Evolutionary conservation across 2,113 vertebrate genomes (phyloP), one percentile per base, ranked within the genome.

Genomic region (Hydrochoerus hydrochaeris): DNA sequence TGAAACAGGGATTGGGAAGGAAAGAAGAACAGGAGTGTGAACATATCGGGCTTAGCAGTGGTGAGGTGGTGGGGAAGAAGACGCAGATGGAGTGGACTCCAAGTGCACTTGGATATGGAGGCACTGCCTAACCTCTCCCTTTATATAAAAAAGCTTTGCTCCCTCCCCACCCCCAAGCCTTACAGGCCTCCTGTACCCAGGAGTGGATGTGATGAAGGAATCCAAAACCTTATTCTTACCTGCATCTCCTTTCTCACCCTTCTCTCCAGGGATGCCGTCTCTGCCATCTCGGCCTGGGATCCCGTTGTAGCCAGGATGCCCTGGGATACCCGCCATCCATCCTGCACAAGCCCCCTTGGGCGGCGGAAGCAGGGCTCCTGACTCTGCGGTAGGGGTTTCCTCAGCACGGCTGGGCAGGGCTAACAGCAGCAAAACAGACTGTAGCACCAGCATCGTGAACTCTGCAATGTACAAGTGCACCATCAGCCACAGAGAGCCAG

Each of bases 261-360:
- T 99, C 52, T 98, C 92, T 9, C 99, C 99, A 0, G 98, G 96
- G 77, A 46, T 96, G 46, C 99, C 99, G 0, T 99, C 99, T 97
- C 98, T 99, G 8, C 99, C 99, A 1, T 99, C 99, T 85, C 99
- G 98, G 3, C 99, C 99, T 0, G 99, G 98, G 32, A 65, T 73
- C 16, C 99, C 99, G 1, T 99, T 98, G 97, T 99, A 99, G 71
- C 99, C 99, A 0, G 99, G 99, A 54, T 98, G 98, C 24, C 99
- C 99, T 0, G 99, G 98, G 1, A 99, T 97, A 95, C 99, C 99
- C 16, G 98, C 98, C 98, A 99, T 99, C 99, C 99, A 99, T 3
- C 98, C 98, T 90, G 97, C 77, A 94, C 99, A 99, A 0, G 98
- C 85, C 0, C 4, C 97, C 92, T 98, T 98, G 80, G 98, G 95